phyloP scores from a whole-genome alignment of 2,888 invertebrate species.

The Diaprepes abbreviatus region DNA sequence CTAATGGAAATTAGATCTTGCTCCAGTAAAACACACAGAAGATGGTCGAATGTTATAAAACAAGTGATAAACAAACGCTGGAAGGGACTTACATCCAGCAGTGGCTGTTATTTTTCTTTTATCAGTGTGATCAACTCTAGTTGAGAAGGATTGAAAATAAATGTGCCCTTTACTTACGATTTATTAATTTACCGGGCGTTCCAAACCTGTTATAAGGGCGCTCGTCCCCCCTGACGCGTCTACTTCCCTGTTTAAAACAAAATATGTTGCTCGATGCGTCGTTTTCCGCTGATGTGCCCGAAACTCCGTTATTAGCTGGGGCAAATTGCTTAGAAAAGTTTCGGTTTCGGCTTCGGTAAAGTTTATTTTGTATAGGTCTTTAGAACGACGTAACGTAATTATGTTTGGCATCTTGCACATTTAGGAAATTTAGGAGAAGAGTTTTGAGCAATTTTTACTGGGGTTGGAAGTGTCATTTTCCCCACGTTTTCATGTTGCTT shows the following conservation, averaged over 20 bases:
- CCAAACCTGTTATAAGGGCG: too few relatives aligned
- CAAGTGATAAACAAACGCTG: too few relatives aligned
- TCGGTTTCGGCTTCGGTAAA: background rate
- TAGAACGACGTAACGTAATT: conserved; percentile 4
- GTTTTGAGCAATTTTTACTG: background rate
- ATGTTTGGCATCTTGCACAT: background rate
- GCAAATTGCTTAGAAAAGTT: background rate
- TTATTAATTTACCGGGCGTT: too few relatives aligned
- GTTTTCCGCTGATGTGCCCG: conserved; percentile 11
- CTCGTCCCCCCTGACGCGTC: too few relatives aligned
- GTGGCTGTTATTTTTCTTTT: too few relatives aligned
- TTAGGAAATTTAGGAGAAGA: background rate
- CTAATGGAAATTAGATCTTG: too few relatives aligned
- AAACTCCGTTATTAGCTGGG: conserved; percentile 1
- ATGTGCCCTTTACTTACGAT: too few relatives aligned
- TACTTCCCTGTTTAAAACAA: background rate
- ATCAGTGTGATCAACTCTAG: too few relatives aligned
- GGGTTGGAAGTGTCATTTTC: background rate
- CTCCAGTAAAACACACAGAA: too few relatives aligned
- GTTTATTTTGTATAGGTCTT: conserved; percentile 8
- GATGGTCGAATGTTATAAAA: too few relatives aligned
- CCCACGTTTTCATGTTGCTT: background rate
- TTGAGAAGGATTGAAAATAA: too few relatives aligned
- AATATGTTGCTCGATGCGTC: background rate
- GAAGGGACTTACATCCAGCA: too few relatives aligned